A percentile compares a stretch with the other conserved stretches of the same genome.
Evolutionary conservation across 2,113 vertebrate species (phyloP).

Genomic region (Acrocephalus arundinaceus): DNA sequence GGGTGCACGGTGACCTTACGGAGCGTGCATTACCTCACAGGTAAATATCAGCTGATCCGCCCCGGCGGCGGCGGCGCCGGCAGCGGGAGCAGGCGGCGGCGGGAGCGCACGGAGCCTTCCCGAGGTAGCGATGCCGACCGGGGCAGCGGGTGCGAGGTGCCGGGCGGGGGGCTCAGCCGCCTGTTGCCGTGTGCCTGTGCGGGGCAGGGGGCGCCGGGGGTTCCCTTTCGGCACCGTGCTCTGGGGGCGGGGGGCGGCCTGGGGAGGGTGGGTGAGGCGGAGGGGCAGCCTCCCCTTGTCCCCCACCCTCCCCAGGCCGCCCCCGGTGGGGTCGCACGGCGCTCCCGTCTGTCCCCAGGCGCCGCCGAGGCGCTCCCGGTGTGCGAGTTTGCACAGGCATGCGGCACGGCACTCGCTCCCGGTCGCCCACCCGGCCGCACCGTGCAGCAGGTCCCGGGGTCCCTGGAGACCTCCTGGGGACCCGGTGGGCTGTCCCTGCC

Average conservation of each 20-base stretch:
- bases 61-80: not conserved
- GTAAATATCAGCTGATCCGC: not conserved
- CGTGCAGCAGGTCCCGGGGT: not conserved
- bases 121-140: not conserved
- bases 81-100: not conserved
- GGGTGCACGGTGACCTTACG: not conserved
- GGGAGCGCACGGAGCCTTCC: not conserved
- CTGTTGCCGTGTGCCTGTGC: constrained; percentile 40
- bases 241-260: not conserved
- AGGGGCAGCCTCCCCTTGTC: too few relatives aligned
- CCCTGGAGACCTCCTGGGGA: not conserved
- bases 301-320: not conserved
- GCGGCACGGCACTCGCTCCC: not conserved
- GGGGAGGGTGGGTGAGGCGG: not conserved
- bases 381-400: not conserved
- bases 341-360: not conserved
- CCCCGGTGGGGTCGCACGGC: not conserved
- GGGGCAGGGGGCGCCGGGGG: not conserved
- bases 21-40: not conserved
- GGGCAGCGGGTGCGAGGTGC: not conserved
- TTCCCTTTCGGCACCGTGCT: not conserved
- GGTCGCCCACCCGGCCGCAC: not conserved
- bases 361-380: not conserved
- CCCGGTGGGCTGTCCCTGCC: not conserved
- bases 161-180: not conserved